A percentile compares a stretch with the other conserved stretches of the same genome.
Conservation (phyloP, 2,797 vertebrate species). For the Siniperca undulata region DNA sequence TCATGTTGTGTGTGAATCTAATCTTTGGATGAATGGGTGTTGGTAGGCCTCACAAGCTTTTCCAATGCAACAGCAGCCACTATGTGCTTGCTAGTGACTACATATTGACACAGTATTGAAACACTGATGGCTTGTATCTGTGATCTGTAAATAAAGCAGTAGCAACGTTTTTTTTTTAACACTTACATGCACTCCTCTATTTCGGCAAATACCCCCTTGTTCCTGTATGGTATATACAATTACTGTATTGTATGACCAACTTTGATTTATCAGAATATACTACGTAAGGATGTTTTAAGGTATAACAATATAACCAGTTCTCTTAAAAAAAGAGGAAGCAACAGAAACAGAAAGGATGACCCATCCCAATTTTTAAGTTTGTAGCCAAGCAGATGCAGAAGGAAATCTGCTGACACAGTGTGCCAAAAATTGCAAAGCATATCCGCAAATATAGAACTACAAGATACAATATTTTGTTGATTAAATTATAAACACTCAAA, state of each 20-base stretch:
- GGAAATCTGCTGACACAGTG: constrained; percentile 28
- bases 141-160: neutral
- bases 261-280: neutral
- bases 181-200: neutral
- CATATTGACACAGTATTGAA: neutral
- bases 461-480: neutral
- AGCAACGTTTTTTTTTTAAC: too few relatives aligned
- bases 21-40: accelerated
- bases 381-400: neutral
- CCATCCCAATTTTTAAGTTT: neutral
- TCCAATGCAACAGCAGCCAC: neutral
- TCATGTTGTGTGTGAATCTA: neutral
- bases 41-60: neutral
- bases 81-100: neutral
- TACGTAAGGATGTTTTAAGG: neutral
- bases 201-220: constrained; percentile 1
- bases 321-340: neutral
- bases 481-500: accelerated
- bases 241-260: too few relatives aligned
- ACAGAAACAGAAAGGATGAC: neutral
- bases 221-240: neutral
- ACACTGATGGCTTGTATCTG: neutral
- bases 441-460: accelerated
- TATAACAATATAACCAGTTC: accelerated
- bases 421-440: neutral